phyloP scores from a whole-genome alignment of 2,888 invertebrate species.

The Cephus pulcher region DNA sequence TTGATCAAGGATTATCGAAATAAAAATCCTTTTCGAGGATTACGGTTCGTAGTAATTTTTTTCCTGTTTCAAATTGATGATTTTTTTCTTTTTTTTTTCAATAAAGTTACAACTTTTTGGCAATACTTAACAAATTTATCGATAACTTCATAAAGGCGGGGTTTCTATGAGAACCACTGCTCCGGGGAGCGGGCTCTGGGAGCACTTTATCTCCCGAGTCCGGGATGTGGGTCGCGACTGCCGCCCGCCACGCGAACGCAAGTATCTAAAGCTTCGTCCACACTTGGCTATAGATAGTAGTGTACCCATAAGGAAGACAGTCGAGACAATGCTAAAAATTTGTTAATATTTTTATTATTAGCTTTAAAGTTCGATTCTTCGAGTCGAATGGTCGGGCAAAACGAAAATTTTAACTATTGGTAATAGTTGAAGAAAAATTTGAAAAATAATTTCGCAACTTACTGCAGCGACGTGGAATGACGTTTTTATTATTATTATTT shows the following conservation, averaged over 20 bases:
- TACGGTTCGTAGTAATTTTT: not conserved
- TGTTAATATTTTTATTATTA: not conserved
- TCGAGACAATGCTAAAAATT: not conserved
- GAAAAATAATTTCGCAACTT: not conserved
- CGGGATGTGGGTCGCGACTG: conserved; percentile 64
- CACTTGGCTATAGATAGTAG: conserved; percentile 34
- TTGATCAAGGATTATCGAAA: not conserved
- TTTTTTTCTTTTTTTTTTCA: not conserved
- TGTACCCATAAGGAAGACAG: not conserved
- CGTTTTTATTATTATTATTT: not conserved
- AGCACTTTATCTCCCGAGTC: conserved; percentile 59
- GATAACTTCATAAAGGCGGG: conserved; percentile 48
- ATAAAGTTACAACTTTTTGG: not conserved
- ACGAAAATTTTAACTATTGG: not conserved
- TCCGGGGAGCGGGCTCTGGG: conserved; percentile 53
- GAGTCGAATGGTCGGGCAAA: accelerated
- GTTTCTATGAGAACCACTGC: conserved; percentile 61
- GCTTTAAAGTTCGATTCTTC: no score
- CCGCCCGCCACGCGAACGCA: conserved; percentile 59
- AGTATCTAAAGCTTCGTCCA: conserved; percentile 51
- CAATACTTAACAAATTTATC: not conserved
- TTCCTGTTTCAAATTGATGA: not conserved
- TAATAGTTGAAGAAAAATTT: not conserved
- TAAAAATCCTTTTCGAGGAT: not conserved
- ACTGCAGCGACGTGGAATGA: not conserved